Evolutionary conservation across 2,113 vertebrate species (phyloP), one percentile per base, ranked within the genome.

Genomic region (Chloroceryle aenea): DNA sequence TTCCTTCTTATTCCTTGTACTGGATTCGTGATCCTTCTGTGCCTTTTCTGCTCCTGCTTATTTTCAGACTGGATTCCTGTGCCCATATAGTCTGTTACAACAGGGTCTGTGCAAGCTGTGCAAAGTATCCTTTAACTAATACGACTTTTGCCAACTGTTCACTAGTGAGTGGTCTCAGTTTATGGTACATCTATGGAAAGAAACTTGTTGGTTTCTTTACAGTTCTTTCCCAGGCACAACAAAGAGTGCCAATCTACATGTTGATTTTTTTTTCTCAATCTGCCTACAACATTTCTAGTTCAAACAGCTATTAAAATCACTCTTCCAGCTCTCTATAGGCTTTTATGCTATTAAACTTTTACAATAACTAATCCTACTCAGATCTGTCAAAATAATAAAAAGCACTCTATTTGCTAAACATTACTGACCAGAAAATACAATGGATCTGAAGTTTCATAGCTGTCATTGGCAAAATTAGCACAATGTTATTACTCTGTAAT

Each of bases 371-470:
- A 68, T 89, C 84, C 34, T 80, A 26, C 38, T 69, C 30, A 69
- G 72, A 56, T 50, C 32, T 81, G n/a, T 67, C 42, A 75, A 95
- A 90, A n/a, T 27, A 86, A 79, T 58, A 45, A 62, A 76, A 84
- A 92, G 7, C 8, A 23, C 11, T 86, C 67, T 29, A 36, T 73
- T 90, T n/a, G 16, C 30, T 92, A 76, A 77, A 30, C 6, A 5
- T 59, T 68, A 52, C 58, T 86, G 58, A 68, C n/a, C 20, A 80
- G 63, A 79, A 90, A 75, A 72, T 38, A 38, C 14, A 42, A 38
- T 69, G 10, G 47, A 56, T 88, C 63, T 82, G 66, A 83, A 80
- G 18, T 13, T 84, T 84, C 16, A 5, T 42, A 71, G 45, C 23
- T 77, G 29, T 47, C 32, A 61, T 36, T 77, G 42, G 32, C 18